These are phyloP conservation scores for Morpho achilles DNA, from an alignment of 2,888 invertebrate species.

Conservation along the genomic window DNA sequence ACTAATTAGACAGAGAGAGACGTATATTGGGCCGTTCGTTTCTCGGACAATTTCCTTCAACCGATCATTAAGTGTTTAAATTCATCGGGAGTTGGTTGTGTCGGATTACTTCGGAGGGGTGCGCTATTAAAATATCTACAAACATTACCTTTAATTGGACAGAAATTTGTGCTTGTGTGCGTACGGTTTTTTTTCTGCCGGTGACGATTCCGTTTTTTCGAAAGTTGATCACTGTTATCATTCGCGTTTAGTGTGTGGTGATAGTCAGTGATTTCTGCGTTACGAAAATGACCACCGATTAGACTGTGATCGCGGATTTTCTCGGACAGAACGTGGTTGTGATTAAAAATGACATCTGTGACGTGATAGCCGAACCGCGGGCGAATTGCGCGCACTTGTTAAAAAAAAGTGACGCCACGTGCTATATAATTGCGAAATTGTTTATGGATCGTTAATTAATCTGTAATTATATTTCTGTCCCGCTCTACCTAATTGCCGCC, in stretches of 20 bases:
- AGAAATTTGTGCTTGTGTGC: constrained; percentile 75
- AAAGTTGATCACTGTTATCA: constrained; percentile 73
- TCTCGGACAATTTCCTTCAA: constrained; percentile 79
- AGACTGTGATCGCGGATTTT: constrained; percentile 30
- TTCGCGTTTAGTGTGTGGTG: constrained; percentile 63
- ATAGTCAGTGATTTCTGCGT: constrained; percentile 51
- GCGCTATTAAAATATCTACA: constrained; percentile 79
- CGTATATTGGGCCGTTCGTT: constrained; percentile 67
- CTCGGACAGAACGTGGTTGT: constrained; percentile 35
- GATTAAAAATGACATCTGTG: constrained; percentile 67
- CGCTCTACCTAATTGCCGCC: constrained; percentile 58
- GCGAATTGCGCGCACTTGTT: constrained; percentile 4
- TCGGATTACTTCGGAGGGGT: constrained; percentile 77
- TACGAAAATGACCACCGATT: constrained; percentile 32
- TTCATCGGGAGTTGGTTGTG: constrained; percentile 78
- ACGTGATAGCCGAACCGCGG: constrained; percentile 45
- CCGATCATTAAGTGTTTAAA: constrained; percentile 80
- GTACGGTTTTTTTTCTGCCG: constrained; percentile 61
- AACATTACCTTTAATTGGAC: constrained; percentile 79
- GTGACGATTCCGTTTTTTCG: constrained; percentile 72
- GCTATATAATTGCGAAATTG: constrained; percentile 58
- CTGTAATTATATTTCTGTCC: constrained; percentile 60
- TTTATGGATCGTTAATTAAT: constrained; percentile 61
- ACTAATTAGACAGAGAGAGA: constrained; percentile 68
- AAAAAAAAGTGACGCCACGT: constrained; percentile 59